phyloP scores from a whole-genome alignment of 2,797 vertebrate genomes.

The Onychomys leucogaster region DNA sequence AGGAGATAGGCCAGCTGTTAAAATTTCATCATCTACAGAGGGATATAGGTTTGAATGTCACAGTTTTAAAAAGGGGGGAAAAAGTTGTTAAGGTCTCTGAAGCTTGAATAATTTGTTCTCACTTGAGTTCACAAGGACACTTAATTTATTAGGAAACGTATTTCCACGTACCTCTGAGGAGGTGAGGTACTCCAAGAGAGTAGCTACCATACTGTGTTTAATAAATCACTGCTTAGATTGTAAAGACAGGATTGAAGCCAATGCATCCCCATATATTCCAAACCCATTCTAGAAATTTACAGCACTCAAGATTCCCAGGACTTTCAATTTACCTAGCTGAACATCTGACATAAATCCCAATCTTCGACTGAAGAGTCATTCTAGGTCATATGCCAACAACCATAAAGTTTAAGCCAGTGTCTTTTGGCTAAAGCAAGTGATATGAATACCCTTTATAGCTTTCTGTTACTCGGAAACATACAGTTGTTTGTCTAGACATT shows the following conservation, averaged over 20 bases:
- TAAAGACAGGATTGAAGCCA: not conserved
- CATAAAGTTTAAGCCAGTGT: not conserved
- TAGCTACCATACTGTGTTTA: not conserved
- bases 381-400: not conserved
- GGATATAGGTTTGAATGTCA: not conserved
- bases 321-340: not conserved
- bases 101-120: slow-evolving; percentile 16
- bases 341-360: not conserved
- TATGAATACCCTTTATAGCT: not conserved
- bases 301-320: not conserved
- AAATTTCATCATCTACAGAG: not conserved
- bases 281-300: not conserved
- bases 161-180: not conserved
- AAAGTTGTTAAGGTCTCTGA: not conserved
- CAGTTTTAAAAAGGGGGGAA: not conserved
- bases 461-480: not conserved
- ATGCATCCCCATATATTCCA: not conserved
- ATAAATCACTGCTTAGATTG: not conserved
- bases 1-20: not conserved
- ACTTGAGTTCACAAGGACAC: not conserved
- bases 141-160: not conserved
- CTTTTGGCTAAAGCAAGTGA: not conserved
- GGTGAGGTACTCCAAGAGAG: not conserved
- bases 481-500: not conserved
- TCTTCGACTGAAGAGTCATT: not conserved